Evolutionary conservation across 2,888 invertebrate species (phyloP).

Genomic region (Cryptocheilus praepositus): DNA sequence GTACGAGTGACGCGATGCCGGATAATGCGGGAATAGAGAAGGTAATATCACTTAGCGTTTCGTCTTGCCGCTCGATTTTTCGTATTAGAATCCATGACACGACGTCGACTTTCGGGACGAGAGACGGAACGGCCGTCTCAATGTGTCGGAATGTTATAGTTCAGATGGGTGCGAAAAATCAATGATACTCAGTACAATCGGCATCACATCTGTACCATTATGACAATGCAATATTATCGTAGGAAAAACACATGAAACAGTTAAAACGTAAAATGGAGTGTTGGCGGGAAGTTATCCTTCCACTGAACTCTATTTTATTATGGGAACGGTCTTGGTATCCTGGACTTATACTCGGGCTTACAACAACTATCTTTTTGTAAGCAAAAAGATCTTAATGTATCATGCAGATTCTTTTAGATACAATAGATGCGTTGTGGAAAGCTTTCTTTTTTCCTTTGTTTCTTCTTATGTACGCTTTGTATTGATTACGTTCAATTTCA

Average conservation of each 20-base stretch:
- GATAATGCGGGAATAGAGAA: conserved; percentile 52
- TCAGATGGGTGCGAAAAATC: conserved; percentile 39
- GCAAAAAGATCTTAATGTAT: conserved; percentile 44
- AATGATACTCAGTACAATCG: conserved; percentile 25
- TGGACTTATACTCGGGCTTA: conserved; percentile 82
- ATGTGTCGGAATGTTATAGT: conserved; percentile 10
- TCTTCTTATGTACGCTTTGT: neutral
- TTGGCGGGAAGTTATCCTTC: conserved; percentile 85
- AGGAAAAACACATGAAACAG: conserved; percentile 83
- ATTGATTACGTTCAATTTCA: too few species aligned
- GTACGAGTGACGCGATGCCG: conserved; percentile 46
- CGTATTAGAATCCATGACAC: too few species aligned
- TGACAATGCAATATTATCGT: conserved; percentile 37
- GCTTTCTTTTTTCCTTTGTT: neutral
- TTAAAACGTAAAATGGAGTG: conserved; percentile 84
- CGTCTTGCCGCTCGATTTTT: too few species aligned
- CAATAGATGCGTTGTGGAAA: neutral
- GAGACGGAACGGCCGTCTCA: too few species aligned
- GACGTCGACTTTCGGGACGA: too few species aligned
- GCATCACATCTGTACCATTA: conserved; percentile 4
- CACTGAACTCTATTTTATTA: conserved; percentile 81
- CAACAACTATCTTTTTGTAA: conserved; percentile 77
- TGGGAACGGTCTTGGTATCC: conserved; percentile 94
- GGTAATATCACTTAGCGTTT: conserved; percentile 38
- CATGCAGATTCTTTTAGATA: neutral